Evolutionary conservation across 2,888 invertebrate genomes (phyloP).

Genomic region (Perithous albicinctus): DNA sequence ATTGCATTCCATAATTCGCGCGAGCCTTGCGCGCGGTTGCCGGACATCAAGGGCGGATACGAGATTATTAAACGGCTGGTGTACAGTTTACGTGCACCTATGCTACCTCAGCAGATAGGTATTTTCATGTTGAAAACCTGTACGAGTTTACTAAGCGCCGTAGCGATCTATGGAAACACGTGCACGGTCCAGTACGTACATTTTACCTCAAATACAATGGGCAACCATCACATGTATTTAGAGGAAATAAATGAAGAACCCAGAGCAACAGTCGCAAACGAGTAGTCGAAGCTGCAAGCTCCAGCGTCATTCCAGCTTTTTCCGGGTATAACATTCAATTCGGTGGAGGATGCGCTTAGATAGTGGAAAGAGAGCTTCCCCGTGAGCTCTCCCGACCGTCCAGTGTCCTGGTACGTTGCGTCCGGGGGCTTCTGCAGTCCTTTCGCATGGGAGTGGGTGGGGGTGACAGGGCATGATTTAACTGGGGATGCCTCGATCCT

Average conservation of each 20-base stretch:
- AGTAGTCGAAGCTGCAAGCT: slow-evolving; percentile 16
- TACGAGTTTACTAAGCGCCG: background rate
- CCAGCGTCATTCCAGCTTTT: slow-evolving; percentile 60
- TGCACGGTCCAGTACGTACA: slow-evolving; percentile 15
- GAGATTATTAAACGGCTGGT: slow-evolving; percentile 62
- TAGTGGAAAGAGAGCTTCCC: slow-evolving; percentile 6
- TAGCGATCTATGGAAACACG: background rate
- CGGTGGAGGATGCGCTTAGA: slow-evolving; percentile 38
- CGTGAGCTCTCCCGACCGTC: background rate
- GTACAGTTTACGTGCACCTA: slow-evolving; percentile 3
- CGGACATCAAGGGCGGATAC: slow-evolving; percentile 55
- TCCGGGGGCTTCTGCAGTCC: slow-evolving; percentile 22
- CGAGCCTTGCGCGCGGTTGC: slow-evolving; percentile 21
- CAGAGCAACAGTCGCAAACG: slow-evolving; percentile 13
- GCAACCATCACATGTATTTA: background rate
- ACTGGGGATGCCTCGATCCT: slow-evolving; percentile 70
- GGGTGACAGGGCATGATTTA: slow-evolving; percentile 74
- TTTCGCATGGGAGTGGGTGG: slow-evolving; percentile 29
- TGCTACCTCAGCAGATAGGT: background rate
- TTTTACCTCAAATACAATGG: background rate
- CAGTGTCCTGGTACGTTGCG: slow-evolving; percentile 19
- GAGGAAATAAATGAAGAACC: slow-evolving; percentile 50
- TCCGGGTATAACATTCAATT: slow-evolving; percentile 65
- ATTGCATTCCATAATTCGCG: slow-evolving; percentile 65
- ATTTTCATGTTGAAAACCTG: background rate